Conservation (phyloP, 2,888 invertebrate genomes). For the Neoascia interrupta region DNA sequence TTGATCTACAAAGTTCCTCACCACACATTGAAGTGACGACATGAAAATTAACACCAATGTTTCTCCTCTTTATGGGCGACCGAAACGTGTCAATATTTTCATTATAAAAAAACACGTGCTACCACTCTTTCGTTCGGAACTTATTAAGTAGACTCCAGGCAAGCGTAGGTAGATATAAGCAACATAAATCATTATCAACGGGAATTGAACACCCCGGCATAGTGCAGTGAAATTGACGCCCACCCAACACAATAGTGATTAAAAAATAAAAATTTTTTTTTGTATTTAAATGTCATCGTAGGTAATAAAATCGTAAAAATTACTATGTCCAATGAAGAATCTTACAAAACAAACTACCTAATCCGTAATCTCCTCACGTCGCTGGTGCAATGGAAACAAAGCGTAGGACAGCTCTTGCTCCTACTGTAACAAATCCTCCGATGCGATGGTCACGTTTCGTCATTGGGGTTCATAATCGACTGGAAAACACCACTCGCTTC, state of each 20-base stretch:
- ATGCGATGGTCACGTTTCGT: slow-evolving; percentile 58
- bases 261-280: slow-evolving; percentile 48
- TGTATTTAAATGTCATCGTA: slow-evolving; percentile 56
- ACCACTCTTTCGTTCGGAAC: no score
- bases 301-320: slow-evolving; percentile 54
- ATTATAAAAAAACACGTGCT: no score
- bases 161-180: slow-evolving; percentile 20
- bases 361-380: slow-evolving; percentile 61
- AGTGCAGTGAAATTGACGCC: slow-evolving; percentile 14
- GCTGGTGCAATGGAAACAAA: slow-evolving; percentile 34
- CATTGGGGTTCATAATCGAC: slow-evolving; percentile 33
- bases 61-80: no score
- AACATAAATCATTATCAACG: slow-evolving; percentile 31
- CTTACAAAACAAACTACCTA: slow-evolving; percentile 30
- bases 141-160: no score
- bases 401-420: no score
- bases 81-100: not conserved
- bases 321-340: slow-evolving; percentile 9
- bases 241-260: slow-evolving; percentile 56
- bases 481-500: slow-evolving; percentile 16
- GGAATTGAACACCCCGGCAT: slow-evolving; percentile 1
- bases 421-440: no score
- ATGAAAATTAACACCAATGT: no score
- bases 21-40: no score
- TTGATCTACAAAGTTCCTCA: no score